Percentiles rank a stretch among this genome's conserved stretches.
These are phyloP conservation scores for Anser brachyrhynchus DNA, from an alignment of 2,113 vertebrate genomes.

Conservation along the genomic window DNA sequence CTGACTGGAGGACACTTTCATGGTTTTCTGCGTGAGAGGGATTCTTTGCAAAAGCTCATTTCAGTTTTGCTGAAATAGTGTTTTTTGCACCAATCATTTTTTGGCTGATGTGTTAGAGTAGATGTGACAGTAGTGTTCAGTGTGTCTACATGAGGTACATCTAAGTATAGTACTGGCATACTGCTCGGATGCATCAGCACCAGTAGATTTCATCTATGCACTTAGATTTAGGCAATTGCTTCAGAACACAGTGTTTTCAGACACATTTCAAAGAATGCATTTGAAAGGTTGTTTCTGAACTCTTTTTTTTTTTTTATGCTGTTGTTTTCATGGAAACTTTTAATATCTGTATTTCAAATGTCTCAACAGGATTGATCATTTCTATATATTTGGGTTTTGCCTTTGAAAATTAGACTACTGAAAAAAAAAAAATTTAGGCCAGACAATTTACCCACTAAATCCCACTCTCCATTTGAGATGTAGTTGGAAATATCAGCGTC, in stretches of 20 bases:
- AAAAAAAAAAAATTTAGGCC: not conserved
- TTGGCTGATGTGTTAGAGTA: not conserved
- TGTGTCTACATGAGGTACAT: not conserved
- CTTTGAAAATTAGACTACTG: not conserved
- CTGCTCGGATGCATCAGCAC: not conserved
- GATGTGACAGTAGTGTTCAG: not conserved
- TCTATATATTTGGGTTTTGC: not conserved
- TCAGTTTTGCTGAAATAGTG: not conserved
- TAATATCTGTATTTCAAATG: not conserved
- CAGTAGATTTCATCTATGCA: not conserved
- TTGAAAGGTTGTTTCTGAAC: not conserved
- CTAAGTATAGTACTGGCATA: not conserved
- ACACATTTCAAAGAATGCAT: not conserved
- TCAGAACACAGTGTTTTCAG: not conserved
- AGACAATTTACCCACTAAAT: conserved; percentile 85
- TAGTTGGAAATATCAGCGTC: conserved; percentile 89
- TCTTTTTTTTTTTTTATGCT: not conserved
- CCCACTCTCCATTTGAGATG: conserved; percentile 92
- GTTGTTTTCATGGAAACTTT: not conserved
- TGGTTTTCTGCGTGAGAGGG: not conserved
- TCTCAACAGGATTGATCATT: not conserved
- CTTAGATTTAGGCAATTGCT: not conserved
- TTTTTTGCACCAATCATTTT: not conserved
- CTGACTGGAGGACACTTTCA: not conserved
- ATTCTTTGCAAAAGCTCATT: not conserved